phyloP scores from a whole-genome alignment of 2,797 vertebrate species.

The Odontamblyopus rebecca region DNA sequence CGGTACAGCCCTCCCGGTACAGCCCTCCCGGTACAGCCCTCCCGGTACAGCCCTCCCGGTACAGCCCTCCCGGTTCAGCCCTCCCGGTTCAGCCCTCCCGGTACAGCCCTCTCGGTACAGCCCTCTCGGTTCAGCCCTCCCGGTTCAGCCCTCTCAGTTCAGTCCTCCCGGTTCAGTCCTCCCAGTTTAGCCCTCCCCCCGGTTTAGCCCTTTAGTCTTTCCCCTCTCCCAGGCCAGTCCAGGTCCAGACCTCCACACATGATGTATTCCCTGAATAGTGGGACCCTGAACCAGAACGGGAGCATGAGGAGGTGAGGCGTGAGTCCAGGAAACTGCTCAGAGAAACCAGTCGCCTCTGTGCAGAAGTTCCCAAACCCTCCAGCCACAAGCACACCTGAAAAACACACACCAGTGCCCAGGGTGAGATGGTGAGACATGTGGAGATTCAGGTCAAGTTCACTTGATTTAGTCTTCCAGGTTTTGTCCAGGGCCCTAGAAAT shows the following conservation, averaged over 20 bases:
- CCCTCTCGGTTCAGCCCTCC: too few species aligned
- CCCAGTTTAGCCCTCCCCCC: background rate
- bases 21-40: background rate
- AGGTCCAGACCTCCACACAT: conserved; percentile 79
- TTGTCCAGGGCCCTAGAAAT: too few species aligned
- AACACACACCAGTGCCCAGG: conserved; percentile 2
- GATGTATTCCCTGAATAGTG: conserved; percentile 88
- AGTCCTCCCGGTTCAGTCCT: background rate
- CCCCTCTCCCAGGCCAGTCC: background rate
- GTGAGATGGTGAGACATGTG: too few species aligned
- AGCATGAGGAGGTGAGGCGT: conserved; percentile 84
- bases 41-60: background rate
- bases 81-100: background rate
- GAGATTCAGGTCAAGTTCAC: too few species aligned
- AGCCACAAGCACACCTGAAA: conserved; percentile 77
- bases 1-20: background rate
- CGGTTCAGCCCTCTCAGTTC: background rate
- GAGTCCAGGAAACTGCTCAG: conserved; percentile 84
- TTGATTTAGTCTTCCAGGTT: too few species aligned
- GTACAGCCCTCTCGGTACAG: background rate
- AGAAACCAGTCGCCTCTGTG: conserved; percentile 77
- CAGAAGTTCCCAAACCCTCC: conserved; percentile 91
- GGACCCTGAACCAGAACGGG: conserved; percentile 85
- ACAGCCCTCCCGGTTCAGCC: background rate
- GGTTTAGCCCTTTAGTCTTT: too few species aligned